Evolutionary conservation across 1,140 invertebrate species (phyloP), one percentile per base, ranked within the genome.

Genomic region (Drosophila busckii): DNA sequence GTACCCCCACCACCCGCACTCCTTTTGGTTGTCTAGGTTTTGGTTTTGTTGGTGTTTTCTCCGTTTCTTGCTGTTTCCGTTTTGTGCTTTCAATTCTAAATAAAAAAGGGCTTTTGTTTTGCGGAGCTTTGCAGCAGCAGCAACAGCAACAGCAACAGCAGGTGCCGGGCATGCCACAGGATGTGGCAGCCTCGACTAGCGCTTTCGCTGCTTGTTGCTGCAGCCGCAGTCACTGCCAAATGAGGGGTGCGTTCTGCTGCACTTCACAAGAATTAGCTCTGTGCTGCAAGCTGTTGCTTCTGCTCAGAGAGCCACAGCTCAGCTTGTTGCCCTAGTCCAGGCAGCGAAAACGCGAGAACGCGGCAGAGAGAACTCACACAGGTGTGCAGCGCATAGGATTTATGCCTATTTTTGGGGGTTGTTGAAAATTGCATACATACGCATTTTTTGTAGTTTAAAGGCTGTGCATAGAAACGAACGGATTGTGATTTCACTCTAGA

Each of bases 11-110:
- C 54, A 20, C n/a, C 13, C 17, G 20, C 40, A n/a, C 2, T 5
- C 16, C 4, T 31, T 10, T 12, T 59, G 13, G 56, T 52, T 59
- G 63, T 71, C 73, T 80, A 56, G 59, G n/a, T n/a, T n/a, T n/a
- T n/a, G n/a, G n/a, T n/a, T n/a, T n/a, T n/a, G n/a, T n/a, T n/a
- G n/a, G n/a, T n/a, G n/a, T n/a, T n/a, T n/a, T n/a, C n/a, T n/a
- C n/a, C n/a, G n/a, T 64, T 78, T 80, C 53, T 73, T 80, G 59
- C 31, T 56, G 64, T 20, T 73, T 80, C 75, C 73, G 68, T 19
- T 80, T 80, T 82, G 68, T 59, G 68, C 73, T 61, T 38, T 59
- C 46, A 63, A 80, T 80, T 80, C 73, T 80, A 80, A 80, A 80
- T 80, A 80, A 69, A n/a, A n/a, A n/a, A 82, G 71, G 59, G 40